Conservation (phyloP, 2,797 vertebrate species). For the Peromyscus attwateri region DNA sequence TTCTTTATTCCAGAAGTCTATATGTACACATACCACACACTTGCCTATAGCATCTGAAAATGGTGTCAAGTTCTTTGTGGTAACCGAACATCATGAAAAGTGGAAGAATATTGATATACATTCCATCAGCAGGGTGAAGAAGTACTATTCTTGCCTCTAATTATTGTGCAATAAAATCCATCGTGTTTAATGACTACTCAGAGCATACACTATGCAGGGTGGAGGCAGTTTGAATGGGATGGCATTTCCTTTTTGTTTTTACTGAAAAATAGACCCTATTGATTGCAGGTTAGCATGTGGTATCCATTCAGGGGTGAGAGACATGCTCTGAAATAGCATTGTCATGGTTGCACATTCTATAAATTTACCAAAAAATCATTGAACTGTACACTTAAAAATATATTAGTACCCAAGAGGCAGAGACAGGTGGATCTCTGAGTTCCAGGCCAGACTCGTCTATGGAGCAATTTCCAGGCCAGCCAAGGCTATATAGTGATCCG, state of each 20-base stretch:
- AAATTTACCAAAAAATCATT: slow-evolving; percentile 19
- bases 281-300: background rate
- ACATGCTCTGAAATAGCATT: slow-evolving; percentile 17
- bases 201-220: background rate
- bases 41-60: background rate
- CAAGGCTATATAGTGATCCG: background rate
- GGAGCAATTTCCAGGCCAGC: background rate
- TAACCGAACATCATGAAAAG: slow-evolving; percentile 43
- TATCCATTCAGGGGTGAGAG: background rate
- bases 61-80: slow-evolving; percentile 21
- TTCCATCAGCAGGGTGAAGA: slow-evolving; percentile 12
- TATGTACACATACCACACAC: background rate
- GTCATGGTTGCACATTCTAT: background rate
- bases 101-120: background rate
- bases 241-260: background rate
- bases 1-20: background rate
- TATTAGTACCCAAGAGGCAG: background rate
- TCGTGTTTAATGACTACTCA: slow-evolving; percentile 17
- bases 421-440: background rate
- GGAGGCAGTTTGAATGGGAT: background rate
- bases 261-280: background rate
- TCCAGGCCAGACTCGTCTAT: background rate
- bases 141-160: background rate
- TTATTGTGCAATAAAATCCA: slow-evolving; percentile 8
- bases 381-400: background rate